A percentile compares a stretch with the other conserved stretches of the same genome.
Evolutionary conservation across 2,797 vertebrate genomes (phyloP).

Genomic region (Paramormyrops hopkinsi): DNA sequence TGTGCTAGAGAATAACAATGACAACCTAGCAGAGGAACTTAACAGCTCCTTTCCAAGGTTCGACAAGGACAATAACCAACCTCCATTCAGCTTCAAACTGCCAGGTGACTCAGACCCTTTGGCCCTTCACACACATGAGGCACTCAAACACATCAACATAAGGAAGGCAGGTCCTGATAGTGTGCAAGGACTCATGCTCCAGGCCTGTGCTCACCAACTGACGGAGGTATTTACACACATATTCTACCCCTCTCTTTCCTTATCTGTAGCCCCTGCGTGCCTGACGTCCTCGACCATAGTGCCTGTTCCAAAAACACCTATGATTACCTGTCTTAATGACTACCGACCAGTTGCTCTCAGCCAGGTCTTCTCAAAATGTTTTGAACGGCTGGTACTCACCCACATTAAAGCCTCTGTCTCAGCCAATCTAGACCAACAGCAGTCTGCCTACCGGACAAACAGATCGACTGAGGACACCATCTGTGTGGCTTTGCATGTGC

Average conservation of each 20-base stretch:
- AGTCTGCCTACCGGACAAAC: not conserved
- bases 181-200: not conserved
- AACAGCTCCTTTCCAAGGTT: not conserved
- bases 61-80: not conserved
- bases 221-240: not conserved
- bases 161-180: not conserved
- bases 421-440: not conserved
- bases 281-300: not conserved
- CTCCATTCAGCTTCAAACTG: not conserved
- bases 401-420: not conserved
- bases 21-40: not conserved
- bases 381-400: not conserved
- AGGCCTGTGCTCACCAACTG: not conserved
- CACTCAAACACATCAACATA: not conserved
- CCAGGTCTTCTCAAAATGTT: not conserved
- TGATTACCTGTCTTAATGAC: not conserved
- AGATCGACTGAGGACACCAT: not conserved
- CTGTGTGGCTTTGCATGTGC: not conserved
- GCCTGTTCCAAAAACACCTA: not conserved
- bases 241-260: not conserved
- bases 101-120: not conserved
- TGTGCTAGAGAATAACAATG: not conserved
- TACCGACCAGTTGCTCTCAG: not conserved
- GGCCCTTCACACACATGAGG: not conserved
- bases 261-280: not conserved